Percentiles rank a stretch among this genome's conserved stretches.
phyloP scores from a whole-genome alignment of 2,797 vertebrate genomes.

The Notolepis coatsorum region DNA sequence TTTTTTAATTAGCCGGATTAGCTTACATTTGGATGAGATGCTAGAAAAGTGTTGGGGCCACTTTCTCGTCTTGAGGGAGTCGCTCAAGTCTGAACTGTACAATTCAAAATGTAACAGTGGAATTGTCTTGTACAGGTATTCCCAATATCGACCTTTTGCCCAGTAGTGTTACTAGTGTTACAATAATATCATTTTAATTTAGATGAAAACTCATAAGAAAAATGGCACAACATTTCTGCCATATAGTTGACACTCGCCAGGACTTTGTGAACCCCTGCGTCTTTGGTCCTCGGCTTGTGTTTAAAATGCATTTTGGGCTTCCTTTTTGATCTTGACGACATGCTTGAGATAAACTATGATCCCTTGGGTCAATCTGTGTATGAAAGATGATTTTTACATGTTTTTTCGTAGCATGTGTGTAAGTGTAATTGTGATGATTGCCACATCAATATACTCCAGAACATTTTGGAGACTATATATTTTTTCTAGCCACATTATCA shows the following conservation, averaged over 20 bases:
- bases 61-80: constrained; percentile 42
- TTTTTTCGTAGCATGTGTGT: background rate
- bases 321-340: constrained; percentile 21
- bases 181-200: background rate
- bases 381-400: background rate
- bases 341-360: constrained; percentile 47
- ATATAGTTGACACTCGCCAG: background rate
- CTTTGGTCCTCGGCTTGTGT: constrained; percentile 44
- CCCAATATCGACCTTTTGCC: constrained; percentile 31
- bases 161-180: background rate
- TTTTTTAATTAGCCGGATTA: background rate
- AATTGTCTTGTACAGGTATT: constrained; percentile 43
- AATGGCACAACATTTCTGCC: no score
- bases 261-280: constrained; percentile 51
- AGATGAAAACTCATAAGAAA: background rate
- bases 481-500: no score
- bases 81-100: constrained; percentile 32
- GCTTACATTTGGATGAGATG: constrained; percentile 6
- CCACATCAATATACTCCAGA: background rate
- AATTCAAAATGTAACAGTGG: constrained; percentile 1
- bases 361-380: background rate
- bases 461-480: no score
- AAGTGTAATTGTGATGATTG: background rate
- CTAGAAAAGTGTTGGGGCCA: constrained; percentile 53
- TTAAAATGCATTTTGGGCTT: constrained; percentile 58